Evolutionary conservation across 30 jellyfish, hydroid and myxozoan genomes (phyloP).

Genomic region (Aurelia sp.): DNA sequence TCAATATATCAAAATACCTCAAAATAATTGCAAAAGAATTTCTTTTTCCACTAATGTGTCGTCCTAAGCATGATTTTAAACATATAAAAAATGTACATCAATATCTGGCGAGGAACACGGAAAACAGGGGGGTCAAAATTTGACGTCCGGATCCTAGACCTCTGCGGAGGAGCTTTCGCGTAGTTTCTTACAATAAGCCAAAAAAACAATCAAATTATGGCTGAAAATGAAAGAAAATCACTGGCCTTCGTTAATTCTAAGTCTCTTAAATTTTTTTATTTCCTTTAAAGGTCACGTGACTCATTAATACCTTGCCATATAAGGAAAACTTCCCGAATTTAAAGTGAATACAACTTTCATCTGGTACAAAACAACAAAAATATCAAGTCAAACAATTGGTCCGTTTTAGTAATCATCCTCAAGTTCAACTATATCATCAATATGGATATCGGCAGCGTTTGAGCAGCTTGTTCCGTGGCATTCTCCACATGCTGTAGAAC

Average conservation of each 20-base stretch:
- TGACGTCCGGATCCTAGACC: neutral
- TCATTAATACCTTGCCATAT: constrained; percentile 4
- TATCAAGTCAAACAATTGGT: constrained; percentile 25
- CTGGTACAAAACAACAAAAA: neutral
- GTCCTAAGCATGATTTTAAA: constrained; percentile 15
- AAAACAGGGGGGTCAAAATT: constrained; percentile 20
- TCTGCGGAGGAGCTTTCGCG: too few relatives aligned
- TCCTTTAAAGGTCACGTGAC: constrained; percentile 24
- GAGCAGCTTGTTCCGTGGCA: constrained; percentile 53
- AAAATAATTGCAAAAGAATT: constrained; percentile 37
- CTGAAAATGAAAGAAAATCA: neutral
- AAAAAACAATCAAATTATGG: neutral
- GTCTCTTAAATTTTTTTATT: constrained; percentile 3
- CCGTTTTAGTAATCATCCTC: constrained; percentile 1
- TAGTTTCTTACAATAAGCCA: neutral
- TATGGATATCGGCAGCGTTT: constrained; percentile 13
- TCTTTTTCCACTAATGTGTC: constrained; percentile 16
- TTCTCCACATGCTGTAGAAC: constrained; percentile 54
- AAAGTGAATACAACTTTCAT: constrained; percentile 17
- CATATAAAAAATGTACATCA: constrained; percentile 34
- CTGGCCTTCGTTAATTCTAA: neutral
- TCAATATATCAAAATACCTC: constrained; percentile 30
- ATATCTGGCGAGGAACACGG: constrained; percentile 34
- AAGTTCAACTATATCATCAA: constrained; percentile 15
- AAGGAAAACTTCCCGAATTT: constrained; percentile 9